phyloP scores from a whole-genome alignment of 2,888 invertebrate genomes.

The Tipula lateralis region DNA sequence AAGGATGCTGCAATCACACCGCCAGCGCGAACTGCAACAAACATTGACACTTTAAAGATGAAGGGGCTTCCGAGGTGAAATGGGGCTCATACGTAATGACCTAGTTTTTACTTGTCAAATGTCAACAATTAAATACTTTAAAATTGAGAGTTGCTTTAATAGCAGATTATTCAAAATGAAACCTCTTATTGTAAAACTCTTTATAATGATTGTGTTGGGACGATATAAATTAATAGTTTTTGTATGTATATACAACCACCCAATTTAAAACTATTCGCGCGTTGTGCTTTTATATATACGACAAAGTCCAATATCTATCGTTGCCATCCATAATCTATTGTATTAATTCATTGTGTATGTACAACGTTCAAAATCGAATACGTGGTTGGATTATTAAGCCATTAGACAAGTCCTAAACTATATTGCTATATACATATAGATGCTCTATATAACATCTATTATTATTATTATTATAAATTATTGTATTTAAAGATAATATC shows the following conservation, averaged over 20 bases:
- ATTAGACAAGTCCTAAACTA: background rate
- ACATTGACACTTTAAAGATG: too few species aligned
- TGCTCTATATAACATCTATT: background rate
- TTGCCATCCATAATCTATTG: background rate
- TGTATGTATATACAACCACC: background rate
- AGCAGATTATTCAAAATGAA: too few species aligned
- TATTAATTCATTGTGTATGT: background rate
- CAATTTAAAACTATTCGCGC: background rate
- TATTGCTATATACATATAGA: background rate
- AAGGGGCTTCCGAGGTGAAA: too few species aligned
- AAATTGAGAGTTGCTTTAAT: too few species aligned
- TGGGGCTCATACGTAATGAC: too few species aligned
- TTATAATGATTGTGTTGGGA: background rate
- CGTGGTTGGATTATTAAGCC: background rate
- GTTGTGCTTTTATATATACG: background rate
- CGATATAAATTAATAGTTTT: background rate
- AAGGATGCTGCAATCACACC: too few species aligned
- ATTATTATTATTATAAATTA: background rate
- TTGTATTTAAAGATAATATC: background rate
- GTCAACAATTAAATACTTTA: too few species aligned
- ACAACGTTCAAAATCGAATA: slow-evolving; percentile 6
- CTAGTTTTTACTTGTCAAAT: too few species aligned
- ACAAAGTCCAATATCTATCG: background rate
- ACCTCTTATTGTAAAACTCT: too few species aligned
- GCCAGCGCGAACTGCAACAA: too few species aligned